Evolutionary conservation across 2,797 vertebrate species (phyloP), one percentile per base, ranked within the genome.

Genomic region (Morus bassanus): DNA sequence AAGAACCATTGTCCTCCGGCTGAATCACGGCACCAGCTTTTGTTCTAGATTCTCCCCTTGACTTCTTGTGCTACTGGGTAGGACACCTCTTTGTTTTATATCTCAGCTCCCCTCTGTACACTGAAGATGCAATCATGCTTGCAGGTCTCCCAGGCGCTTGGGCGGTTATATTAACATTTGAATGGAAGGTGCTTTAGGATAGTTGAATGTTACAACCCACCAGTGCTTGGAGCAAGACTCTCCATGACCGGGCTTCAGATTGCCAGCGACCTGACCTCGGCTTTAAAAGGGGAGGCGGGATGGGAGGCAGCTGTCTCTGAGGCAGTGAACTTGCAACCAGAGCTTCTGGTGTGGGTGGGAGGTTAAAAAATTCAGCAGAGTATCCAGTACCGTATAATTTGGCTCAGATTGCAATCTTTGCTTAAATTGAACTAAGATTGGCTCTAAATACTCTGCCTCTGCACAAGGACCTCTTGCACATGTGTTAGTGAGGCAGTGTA

Each of bases 101-200:
- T 24, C 85, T 75, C 39, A 9, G 41, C 59, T 91, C 89, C 81
- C 54, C 68, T 81, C 90, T 67, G 51, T 64, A 45, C 82, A 9
- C 60, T 35, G 86, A 35, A 63, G 56, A 37, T 5, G 2, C 59
- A 22, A 2, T 48, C 10, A 2, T 5, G 17, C 48, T 74, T 6
- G 25, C 27, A 0, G 1, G 28, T 46, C 35, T 48, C 54, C 22
- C 23, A 0, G 27, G 46, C 18, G 0, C 31, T 2, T 0, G 43
- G 39, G 54, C 1, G 30, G n/a, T 43, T 64, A 2, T 6, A 59
- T 61, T 74, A 45, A 63, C 69, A 22, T 61, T 18, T 30, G 45
- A 48, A 41, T 33, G 50, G 63, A 50, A 69, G 61, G 61, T 56
- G 68, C 53, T 3, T 2, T 8, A 14, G 45, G 50, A 28, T 16